Percentiles rank a stretch among this genome's conserved stretches.
phyloP scores from a whole-genome alignment of 2,888 invertebrate species.

The Aethes cnicana region DNA sequence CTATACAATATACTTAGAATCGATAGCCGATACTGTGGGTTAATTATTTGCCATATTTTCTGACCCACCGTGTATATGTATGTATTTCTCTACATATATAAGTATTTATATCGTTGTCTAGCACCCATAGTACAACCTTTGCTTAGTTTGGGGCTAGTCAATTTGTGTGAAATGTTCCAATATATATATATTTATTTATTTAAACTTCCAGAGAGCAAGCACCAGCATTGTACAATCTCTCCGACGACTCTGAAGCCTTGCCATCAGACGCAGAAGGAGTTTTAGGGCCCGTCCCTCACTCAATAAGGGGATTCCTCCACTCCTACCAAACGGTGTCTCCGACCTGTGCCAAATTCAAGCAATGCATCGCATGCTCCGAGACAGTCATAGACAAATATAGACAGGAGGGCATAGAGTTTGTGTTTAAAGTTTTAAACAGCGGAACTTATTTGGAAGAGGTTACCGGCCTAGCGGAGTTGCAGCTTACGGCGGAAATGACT shows the following conservation, averaged over 20 bases:
- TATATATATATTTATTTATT: neutral
- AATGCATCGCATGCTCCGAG: slow-evolving; percentile 96
- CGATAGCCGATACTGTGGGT: no score
- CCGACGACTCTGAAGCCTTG: slow-evolving; percentile 53
- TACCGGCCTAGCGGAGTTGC: slow-evolving; percentile 88
- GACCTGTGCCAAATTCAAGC: slow-evolving; percentile 91
- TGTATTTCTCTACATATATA: no score
- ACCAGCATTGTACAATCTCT: slow-evolving; percentile 84
- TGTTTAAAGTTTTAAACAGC: slow-evolving; percentile 90
- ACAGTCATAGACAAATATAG: slow-evolving; percentile 59
- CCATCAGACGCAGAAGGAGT: slow-evolving; percentile 78
- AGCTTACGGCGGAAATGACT: slow-evolving; percentile 82
- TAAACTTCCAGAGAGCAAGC: slow-evolving; percentile 79
- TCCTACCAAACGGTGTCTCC: slow-evolving; percentile 91
- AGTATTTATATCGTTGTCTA: no score
- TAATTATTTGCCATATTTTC: no score
- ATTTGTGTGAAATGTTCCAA: slow-evolving; percentile 4
- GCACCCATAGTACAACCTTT: no score
- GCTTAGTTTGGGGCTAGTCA: no score
- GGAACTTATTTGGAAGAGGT: slow-evolving; percentile 92
- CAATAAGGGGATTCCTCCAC: slow-evolving; percentile 95
- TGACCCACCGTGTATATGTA: no score
- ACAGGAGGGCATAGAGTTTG: slow-evolving; percentile 85
- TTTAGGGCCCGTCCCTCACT: slow-evolving; percentile 94
- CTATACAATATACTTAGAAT: no score